These are phyloP conservation scores for Holothuria glaberrima DNA, from an alignment of 35 echinoderm and acorn worm species.

Conservation along the genomic window DNA sequence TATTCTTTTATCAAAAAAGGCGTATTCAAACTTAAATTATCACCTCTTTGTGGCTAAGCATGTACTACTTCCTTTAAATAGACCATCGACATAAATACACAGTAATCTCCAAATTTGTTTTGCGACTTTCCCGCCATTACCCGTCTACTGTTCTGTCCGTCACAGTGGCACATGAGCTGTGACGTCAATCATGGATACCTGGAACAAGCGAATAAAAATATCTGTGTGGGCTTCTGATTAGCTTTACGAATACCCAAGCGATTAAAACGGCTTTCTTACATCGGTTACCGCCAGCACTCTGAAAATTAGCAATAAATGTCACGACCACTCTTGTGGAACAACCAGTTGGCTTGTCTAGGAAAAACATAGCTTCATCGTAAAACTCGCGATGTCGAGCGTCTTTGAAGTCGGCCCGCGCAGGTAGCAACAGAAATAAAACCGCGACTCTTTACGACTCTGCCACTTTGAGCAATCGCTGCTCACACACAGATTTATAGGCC, in stretches of 20 bases:
- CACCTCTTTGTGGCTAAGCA: too few relatives aligned
- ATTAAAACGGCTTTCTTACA: constrained; percentile 24
- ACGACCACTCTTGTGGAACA: constrained; percentile 14
- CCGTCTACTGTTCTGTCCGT: neutral
- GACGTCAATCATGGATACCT: constrained; percentile 37
- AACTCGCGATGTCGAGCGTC: neutral
- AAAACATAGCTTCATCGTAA: constrained; percentile 38
- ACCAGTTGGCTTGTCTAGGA: neutral
- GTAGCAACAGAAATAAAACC: constrained; percentile 30
- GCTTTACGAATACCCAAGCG: constrained; percentile 20
- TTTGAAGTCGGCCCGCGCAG: constrained; percentile 34
- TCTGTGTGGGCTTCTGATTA: constrained; percentile 47
- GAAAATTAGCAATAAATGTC: constrained; percentile 43
- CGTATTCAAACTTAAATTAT: too few relatives aligned
- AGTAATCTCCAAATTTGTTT: constrained; percentile 39
- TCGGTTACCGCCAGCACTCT: constrained; percentile 33
- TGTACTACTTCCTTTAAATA: neutral
- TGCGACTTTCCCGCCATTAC: neutral
- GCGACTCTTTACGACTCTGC: constrained; percentile 22
- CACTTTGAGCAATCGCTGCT: constrained; percentile 31
- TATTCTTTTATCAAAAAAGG: too few relatives aligned
- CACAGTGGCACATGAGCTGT: constrained; percentile 24
- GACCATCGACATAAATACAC: constrained; percentile 17
- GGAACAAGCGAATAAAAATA: constrained; percentile 31
- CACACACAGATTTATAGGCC: constrained; percentile 17